Evolutionary conservation across 1,140 invertebrate genomes (phyloP).

Genomic region (Apis cerana): DNA sequence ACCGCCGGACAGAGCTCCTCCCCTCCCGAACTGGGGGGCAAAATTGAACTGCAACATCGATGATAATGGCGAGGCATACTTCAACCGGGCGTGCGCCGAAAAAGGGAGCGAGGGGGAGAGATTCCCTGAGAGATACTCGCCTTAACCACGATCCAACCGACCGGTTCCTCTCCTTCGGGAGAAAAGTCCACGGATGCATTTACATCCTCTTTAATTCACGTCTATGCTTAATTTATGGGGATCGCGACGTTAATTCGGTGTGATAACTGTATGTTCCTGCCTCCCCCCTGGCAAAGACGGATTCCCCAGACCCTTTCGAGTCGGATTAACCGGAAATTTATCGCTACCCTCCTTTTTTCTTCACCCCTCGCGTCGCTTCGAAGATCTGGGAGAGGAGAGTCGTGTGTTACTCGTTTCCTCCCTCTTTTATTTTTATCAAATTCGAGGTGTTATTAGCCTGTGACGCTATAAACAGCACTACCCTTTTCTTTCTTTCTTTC

Average conservation of each 20-base stretch:
- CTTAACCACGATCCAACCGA: background rate
- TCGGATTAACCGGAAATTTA: constrained; percentile 7
- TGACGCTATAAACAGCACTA: no score
- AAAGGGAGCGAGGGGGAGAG: background rate
- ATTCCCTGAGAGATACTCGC: background rate
- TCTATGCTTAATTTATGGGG: constrained; percentile 36
- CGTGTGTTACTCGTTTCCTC: no score
- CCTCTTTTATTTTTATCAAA: no score
- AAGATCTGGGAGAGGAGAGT: no score
- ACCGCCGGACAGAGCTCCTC: constrained; percentile 8
- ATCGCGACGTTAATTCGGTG: background rate
- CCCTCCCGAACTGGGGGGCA: constrained; percentile 1
- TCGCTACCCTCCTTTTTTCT: background rate
- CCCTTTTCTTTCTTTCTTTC: background rate
- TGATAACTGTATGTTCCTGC: background rate
- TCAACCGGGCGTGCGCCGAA: constrained; percentile 39
- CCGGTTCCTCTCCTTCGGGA: constrained; percentile 38
- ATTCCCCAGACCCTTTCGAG: background rate
- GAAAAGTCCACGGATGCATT: background rate
- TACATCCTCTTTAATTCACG: constrained; percentile 37
- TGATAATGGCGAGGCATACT: constrained; percentile 67
- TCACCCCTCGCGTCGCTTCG: background rate
- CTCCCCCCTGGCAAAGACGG: no score
- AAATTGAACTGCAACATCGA: constrained; percentile 67
- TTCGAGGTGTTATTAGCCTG: no score